Evolutionary conservation across 2,797 vertebrate species (phyloP), one percentile per base, ranked within the genome.

Genomic region (Podarcis lilfordi): DNA sequence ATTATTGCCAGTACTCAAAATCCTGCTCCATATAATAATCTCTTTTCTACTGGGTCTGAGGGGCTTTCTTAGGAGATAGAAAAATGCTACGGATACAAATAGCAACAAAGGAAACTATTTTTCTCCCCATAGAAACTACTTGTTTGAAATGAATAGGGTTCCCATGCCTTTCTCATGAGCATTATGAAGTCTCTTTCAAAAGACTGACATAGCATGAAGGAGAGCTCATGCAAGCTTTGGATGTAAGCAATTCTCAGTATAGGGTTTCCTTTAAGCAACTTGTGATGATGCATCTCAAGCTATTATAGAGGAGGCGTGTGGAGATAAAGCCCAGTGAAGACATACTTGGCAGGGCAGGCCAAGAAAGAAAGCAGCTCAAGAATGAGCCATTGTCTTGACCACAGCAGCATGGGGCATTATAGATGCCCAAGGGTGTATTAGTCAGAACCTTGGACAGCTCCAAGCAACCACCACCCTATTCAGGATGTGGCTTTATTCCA

Each of bases 11-110:
- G 7, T 88, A 91, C 93, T 93, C 93, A 92, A 92, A 93, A 89
- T 82, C 90, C 61, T 27, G 25, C 91, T 89, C 90, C 94, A 91
- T 93, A 94, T 91, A 94, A 93, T 93, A 90, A 91, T 94, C 91
- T 93, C 86, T 93, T 92, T 93, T 92, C 80, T 94, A 81, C 61
- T 86, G 90, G 82, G 91, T 91, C 86, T 93, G 29, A 0, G 80
- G 90, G 87, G 83, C 50, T 93, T 89, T 82, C 50, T 93, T 90
- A 89, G 86, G 86, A 92, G 92, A 92, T 92, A 86, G 86, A 81
- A 93, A 89, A 81, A 90, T 92, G 91, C 90, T 91, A 90, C 61
- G 89, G 92, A 90, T 82, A 83, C 89, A 92, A 86, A 89, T 87
- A 89, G 89, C 82, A 92, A 85, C 88, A 84, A 85, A 88, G 80